Conservation (phyloP, 92 coral and sea anemone species). For the Porites rus region DNA sequence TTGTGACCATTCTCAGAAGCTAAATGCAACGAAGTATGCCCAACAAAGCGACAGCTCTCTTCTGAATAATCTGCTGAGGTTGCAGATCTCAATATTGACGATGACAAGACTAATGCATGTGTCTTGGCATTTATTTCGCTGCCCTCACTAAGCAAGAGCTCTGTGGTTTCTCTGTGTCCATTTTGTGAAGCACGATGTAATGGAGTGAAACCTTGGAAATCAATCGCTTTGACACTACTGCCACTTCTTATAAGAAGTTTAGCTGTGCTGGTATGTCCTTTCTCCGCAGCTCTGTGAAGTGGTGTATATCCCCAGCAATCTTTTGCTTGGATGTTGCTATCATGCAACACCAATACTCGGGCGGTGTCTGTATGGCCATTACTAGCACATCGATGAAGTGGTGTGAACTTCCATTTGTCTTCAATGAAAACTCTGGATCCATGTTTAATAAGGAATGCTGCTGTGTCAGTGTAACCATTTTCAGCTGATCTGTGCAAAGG, state of each 20-base stretch:
- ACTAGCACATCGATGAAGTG: slow-evolving; percentile 83
- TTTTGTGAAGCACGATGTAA: slow-evolving; percentile 74
- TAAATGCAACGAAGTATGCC: slow-evolving; percentile 73
- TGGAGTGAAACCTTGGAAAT: slow-evolving; percentile 67
- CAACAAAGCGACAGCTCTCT: slow-evolving; percentile 19
- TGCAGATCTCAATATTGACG: neutral
- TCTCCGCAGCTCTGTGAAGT: slow-evolving; percentile 87
- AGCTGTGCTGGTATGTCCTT: slow-evolving; percentile 67
- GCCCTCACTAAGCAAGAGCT: slow-evolving; percentile 63
- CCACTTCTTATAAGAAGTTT: slow-evolving; percentile 68
- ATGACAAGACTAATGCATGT: slow-evolving; percentile 29
- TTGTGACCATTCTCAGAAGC: slow-evolving; percentile 82
- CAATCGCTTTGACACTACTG: slow-evolving; percentile 60
- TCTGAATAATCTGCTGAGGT: neutral
- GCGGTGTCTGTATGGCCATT: slow-evolving; percentile 71
- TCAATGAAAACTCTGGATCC: slow-evolving; percentile 60
- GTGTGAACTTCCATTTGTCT: slow-evolving; percentile 84
- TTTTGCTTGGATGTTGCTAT: slow-evolving; percentile 33
- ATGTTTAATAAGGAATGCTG: slow-evolving; percentile 50
- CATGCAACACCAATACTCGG: slow-evolving; percentile 48
- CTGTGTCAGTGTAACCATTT: slow-evolving; percentile 65
- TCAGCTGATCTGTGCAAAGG: slow-evolving; percentile 86
- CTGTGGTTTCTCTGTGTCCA: slow-evolving; percentile 61
- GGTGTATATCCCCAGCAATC: slow-evolving; percentile 82
- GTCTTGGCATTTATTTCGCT: slow-evolving; percentile 60